Conservation (phyloP, 2,888 invertebrate species). For the Syritta pipiens region DNA sequence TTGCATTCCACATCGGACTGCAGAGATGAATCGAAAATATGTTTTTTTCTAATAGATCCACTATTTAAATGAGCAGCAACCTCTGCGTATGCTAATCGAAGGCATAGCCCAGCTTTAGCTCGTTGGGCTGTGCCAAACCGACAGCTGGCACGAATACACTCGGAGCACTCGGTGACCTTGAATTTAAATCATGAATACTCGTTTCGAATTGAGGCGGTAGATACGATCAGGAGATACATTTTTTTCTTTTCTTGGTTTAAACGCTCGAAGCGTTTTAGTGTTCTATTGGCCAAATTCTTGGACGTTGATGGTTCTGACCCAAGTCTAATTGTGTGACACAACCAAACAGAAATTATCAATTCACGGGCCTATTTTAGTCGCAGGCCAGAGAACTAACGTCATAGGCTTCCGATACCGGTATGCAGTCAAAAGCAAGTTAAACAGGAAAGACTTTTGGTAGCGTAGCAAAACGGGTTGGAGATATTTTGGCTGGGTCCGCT, state of each 20-base stretch:
- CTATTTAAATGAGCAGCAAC: slow-evolving; percentile 53
- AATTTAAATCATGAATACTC: slow-evolving; percentile 55
- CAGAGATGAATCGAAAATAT: slow-evolving; percentile 26
- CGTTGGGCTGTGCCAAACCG: slow-evolving; percentile 38
- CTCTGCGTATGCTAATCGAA: slow-evolving; percentile 26
- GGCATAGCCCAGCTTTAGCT: not conserved
- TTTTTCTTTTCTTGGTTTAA: slow-evolving; percentile 9
- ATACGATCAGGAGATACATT: too few species aligned
- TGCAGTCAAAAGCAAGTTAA: slow-evolving; percentile 28
- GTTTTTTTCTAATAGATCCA: slow-evolving; percentile 56
- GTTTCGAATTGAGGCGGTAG: too few species aligned
- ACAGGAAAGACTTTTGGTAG: slow-evolving; percentile 42
- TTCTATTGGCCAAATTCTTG: slow-evolving; percentile 1
- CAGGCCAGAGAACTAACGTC: not conserved
- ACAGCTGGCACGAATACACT: slow-evolving; percentile 30
- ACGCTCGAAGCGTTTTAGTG: too few species aligned
- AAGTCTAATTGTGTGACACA: slow-evolving; percentile 1
- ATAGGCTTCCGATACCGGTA: slow-evolving; percentile 3
- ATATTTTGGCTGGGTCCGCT: not conserved
- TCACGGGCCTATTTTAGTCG: slow-evolving; percentile 16
- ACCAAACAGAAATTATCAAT: slow-evolving; percentile 1
- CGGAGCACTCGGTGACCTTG: slow-evolving; percentile 54
- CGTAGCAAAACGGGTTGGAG: slow-evolving; percentile 29
- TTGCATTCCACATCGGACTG: too few species aligned
- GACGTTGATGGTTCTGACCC: too few species aligned